Base-by-base conservation (phyloP, 2,797 vertebrate species). In the Rhinella marina region DNA sequence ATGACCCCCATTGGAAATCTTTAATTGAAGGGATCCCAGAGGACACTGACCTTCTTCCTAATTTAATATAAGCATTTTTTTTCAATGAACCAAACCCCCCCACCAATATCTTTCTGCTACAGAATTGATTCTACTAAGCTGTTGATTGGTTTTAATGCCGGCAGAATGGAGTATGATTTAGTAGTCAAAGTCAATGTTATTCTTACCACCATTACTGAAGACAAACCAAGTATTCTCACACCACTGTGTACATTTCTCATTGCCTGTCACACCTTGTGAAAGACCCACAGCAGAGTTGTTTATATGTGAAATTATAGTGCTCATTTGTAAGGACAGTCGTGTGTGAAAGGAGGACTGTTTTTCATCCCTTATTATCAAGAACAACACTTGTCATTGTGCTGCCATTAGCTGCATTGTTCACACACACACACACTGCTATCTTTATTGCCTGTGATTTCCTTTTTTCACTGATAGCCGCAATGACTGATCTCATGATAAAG, bases 291-390 rank as follows among this genome's bases (percentile, higher is more conserved):
- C 77, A 73, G 78, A 81, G 78, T 50, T 87, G 85, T 81, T 78
- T 77, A 86, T 84, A 48, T 62, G 83, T 50, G 70, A 84, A 61
- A 75, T 84, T 61, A 84, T 84, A 62, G 83, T 27, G 32, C 59
- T 41, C 84, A 86, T 77, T 86, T 78, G 84, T 87, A 87, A 81
- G 25, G 64, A 68, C 21, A 78, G 50, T 68, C 41, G 17, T 70
- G 86, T 72, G 81, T 88, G 81, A 82, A 88, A 27, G 77, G 50
- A 66, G 27, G 56, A 11, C 19, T 66, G 81, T 84, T 88, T 77
- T 88, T 84, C 72, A 88, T 64, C 81, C 82, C 70, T 70, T 83
- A 84, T 88, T 88, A 88, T 57, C 21, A 84, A 79, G 87, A 79
- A 84, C 81, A 84, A 88, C 81, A 83, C 86, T 27, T 78, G 73